Conservation (phyloP, 1,140 invertebrate species). For the Danaus plexippus region DNA sequence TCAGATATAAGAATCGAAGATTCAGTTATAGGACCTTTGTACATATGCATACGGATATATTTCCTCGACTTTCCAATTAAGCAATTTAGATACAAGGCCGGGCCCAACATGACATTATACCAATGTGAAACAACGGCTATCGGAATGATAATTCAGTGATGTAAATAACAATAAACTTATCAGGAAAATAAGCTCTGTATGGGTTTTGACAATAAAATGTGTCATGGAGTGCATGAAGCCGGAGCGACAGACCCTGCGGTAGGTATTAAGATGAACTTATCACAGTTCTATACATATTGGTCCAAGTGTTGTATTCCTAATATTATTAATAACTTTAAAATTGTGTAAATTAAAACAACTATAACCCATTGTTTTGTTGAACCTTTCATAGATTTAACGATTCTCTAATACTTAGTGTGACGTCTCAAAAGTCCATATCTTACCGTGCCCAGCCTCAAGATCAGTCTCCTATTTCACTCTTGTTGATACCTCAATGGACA, state of each 20-base stretch:
- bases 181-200: constrained; percentile 53
- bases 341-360: no score
- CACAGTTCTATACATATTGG: constrained; percentile 18
- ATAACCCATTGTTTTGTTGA: no score
- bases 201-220: constrained; percentile 69
- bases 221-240: constrained; percentile 40
- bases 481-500: constrained; percentile 20
- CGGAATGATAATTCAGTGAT: constrained; percentile 64
- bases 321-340: no score
- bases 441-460: constrained; percentile 12
- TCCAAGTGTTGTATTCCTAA: no score
- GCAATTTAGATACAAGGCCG: constrained; percentile 66
- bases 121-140: constrained; percentile 68
- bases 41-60: constrained; percentile 41
- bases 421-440: no score
- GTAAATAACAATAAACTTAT: constrained; percentile 71
- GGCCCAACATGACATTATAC: constrained; percentile 56
- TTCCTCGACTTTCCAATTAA: constrained; percentile 65
- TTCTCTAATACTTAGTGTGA: no score
- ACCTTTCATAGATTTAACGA: no score
- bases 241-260: constrained; percentile 44
- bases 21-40: constrained; percentile 16
- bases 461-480: constrained; percentile 23
- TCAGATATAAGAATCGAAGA: constrained; percentile 12
- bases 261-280: constrained; percentile 59